phyloP scores from a whole-genome alignment of 2,797 vertebrate genomes.

The Centropyge bicolor region DNA sequence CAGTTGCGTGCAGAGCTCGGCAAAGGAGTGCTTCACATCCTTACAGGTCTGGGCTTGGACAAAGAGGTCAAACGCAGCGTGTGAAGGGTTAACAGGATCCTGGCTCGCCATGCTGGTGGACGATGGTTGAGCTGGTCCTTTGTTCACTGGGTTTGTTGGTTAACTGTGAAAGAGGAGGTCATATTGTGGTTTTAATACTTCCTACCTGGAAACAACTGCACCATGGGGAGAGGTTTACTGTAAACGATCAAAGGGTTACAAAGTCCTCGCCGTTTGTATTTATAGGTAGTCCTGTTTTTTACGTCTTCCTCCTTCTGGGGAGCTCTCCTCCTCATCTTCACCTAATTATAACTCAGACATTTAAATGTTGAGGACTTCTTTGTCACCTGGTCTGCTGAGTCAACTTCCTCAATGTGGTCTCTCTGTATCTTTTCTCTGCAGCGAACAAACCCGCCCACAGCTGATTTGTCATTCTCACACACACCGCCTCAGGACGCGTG shows the following conservation, averaged over 20 bases:
- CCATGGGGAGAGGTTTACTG: constrained; percentile 16
- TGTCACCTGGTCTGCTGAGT: constrained; percentile 61
- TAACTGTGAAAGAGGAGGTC: constrained; percentile 48
- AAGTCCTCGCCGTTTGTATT: constrained; percentile 31
- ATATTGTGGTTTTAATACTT: constrained; percentile 23
- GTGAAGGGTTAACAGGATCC: constrained; percentile 81
- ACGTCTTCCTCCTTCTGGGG: constrained; percentile 6
- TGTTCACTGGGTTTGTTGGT: background rate
- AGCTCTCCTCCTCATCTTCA: constrained; percentile 16
- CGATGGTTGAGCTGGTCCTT: background rate
- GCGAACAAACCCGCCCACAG: constrained; percentile 13
- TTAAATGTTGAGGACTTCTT: constrained; percentile 6
- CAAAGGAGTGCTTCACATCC: constrained; percentile 88
- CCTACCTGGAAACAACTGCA: constrained; percentile 15
- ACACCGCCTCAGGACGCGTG: constrained; percentile 30
- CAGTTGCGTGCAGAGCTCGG: constrained; percentile 86
- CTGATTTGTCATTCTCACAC: constrained; percentile 54
- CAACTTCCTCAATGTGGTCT: constrained; percentile 59
- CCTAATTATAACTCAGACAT: constrained; percentile 53
- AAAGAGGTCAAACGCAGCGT: constrained; percentile 89
- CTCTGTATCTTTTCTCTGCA: constrained; percentile 14
- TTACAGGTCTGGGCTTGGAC: constrained; percentile 87
- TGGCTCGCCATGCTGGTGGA: constrained; percentile 73
- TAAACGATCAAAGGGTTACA: constrained; percentile 47
- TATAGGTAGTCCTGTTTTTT: background rate